phyloP scores from a whole-genome alignment of 2,797 vertebrate genomes.

The Acipenser transmontanus region DNA sequence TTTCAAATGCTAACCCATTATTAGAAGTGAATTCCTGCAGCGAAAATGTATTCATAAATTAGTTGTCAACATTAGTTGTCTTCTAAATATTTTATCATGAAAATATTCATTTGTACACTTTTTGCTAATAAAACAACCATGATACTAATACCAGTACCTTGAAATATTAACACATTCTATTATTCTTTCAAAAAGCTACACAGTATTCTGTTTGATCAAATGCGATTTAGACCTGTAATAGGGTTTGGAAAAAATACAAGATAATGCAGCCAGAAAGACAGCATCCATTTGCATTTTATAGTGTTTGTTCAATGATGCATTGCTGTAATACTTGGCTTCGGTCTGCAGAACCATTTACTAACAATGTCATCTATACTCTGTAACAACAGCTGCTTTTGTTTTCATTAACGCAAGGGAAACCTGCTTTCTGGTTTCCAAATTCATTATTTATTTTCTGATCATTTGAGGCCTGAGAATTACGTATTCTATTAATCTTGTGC shows the following conservation, averaged over 20 bases:
- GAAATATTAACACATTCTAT: conserved; percentile 48
- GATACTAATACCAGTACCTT: conserved; percentile 44
- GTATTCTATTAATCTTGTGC: too few species aligned
- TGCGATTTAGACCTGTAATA: conserved; percentile 44
- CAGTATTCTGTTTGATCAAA: conserved; percentile 51
- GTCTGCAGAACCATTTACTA: background rate
- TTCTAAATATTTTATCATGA: conserved; percentile 62
- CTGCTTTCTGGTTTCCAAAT: too few species aligned
- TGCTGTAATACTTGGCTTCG: conserved; percentile 6
- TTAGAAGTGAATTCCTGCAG: conserved; percentile 30
- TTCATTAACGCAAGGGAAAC: background rate
- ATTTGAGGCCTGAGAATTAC: too few species aligned
- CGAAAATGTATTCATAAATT: conserved; percentile 48
- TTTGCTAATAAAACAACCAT: conserved; percentile 74
- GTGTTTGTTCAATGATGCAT: background rate
- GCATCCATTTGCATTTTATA: background rate
- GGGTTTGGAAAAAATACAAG: background rate
- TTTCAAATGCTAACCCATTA: conserved; percentile 37
- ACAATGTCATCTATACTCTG: background rate
- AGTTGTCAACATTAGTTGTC: conserved; percentile 58
- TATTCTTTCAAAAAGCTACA: conserved; percentile 41
- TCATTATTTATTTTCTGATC: too few species aligned
- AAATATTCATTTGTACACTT: conserved; percentile 66
- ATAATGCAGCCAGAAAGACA: background rate
- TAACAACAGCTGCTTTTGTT: background rate